phyloP scores from a whole-genome alignment of 2,113 vertebrate genomes.

The Peucedramus taeniatus region DNA sequence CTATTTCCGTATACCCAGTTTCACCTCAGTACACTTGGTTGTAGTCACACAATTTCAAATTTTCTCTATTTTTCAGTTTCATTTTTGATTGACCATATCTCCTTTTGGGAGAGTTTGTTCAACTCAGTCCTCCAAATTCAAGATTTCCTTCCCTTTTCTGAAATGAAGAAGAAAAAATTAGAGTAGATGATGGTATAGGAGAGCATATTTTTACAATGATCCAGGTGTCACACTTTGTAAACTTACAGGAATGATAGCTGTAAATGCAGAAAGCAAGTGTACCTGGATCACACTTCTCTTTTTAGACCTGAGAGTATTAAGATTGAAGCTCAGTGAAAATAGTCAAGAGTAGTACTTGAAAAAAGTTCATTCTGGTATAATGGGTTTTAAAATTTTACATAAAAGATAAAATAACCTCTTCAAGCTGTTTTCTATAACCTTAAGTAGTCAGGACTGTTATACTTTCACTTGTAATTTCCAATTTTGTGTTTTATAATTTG shows the following conservation, averaged over 20 bases:
- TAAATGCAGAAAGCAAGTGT: not conserved
- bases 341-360: not conserved
- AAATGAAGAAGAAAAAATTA: not conserved
- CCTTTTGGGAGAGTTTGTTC: not conserved
- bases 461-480: not conserved
- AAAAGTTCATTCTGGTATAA: not conserved
- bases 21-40: not conserved
- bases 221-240: not conserved
- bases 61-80: not conserved
- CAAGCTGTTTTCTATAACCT: not conserved
- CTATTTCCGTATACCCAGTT: too few species aligned
- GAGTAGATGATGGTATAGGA: not conserved
- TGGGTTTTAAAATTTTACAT: not conserved
- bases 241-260: not conserved
- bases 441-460: not conserved
- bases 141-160: too few species aligned
- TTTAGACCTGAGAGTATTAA: not conserved
- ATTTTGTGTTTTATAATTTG: not conserved
- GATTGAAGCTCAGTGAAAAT: not conserved
- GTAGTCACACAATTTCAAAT: not conserved
- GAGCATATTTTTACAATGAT: not conserved
- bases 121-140: not conserved
- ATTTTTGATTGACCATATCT: not conserved
- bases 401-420: not conserved
- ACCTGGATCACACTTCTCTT: not conserved